These are phyloP conservation scores for Mythimna pallens DNA, from an alignment of 2,888 invertebrate genomes.

Conservation along the genomic window DNA sequence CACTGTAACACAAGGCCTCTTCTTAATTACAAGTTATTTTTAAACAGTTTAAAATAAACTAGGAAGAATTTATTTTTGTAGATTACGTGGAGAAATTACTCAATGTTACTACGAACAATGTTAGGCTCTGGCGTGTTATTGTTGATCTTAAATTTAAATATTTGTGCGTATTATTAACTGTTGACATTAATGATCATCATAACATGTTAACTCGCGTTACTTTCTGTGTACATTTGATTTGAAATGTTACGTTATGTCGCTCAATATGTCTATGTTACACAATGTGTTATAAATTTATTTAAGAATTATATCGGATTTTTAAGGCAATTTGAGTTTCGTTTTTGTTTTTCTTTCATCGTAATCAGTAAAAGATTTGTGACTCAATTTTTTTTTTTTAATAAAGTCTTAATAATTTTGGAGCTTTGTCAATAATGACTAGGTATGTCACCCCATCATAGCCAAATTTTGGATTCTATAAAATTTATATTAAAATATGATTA, in stretches of 20 bases:
- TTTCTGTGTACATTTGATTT: slow-evolving; percentile 36
- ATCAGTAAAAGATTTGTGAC: background rate
- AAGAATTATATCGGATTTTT: background rate
- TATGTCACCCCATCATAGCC: too few relatives aligned
- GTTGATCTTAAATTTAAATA: slow-evolving; percentile 41
- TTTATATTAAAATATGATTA: too few relatives aligned
- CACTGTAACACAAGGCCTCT: slow-evolving; percentile 59
- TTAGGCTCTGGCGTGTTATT: slow-evolving; percentile 20
- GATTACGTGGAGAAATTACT: slow-evolving; percentile 44
- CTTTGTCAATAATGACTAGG: too few relatives aligned
- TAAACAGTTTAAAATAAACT: slow-evolving; percentile 36
- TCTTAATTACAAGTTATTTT: slow-evolving; percentile 48
- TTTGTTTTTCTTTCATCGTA: background rate
- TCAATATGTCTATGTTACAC: background rate
- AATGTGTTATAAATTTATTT: too few relatives aligned
- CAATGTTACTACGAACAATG: slow-evolving; percentile 54
- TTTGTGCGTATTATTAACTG: slow-evolving; percentile 44
- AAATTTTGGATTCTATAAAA: too few relatives aligned
- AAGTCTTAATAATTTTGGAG: too few relatives aligned
- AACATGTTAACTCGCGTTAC: slow-evolving; percentile 36
- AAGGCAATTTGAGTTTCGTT: background rate
- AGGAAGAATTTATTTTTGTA: slow-evolving; percentile 57
- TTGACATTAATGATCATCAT: slow-evolving; percentile 48
- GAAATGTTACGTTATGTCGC: slow-evolving; percentile 30
- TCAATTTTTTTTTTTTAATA: too few relatives aligned